phyloP scores from a whole-genome alignment of 2,888 invertebrate genomes.

The Prosapia bicincta region DNA sequence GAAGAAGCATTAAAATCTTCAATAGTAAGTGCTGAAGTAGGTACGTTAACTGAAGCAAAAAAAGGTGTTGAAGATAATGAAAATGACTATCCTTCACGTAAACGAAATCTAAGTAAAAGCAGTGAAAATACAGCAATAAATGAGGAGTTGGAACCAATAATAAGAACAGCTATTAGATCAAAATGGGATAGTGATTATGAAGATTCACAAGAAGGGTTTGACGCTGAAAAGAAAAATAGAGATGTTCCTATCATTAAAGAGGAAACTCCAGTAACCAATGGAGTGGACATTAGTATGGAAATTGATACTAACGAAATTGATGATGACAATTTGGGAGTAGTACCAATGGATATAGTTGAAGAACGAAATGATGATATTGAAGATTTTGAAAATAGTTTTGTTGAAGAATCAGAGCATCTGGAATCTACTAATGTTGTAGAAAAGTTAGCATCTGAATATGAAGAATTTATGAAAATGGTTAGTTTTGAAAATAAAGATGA shows the following conservation, averaged over 20 bases:
- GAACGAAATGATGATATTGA: conserved; percentile 17
- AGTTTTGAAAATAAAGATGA: conserved; percentile 42
- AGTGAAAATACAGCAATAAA: conserved; percentile 9
- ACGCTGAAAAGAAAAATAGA: conserved; percentile 1
- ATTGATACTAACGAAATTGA: background rate
- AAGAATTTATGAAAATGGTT: conserved; percentile 57
- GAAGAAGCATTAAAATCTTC: background rate
- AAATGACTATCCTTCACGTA: background rate
- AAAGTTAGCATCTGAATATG: conserved; percentile 52
- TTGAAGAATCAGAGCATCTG: background rate
- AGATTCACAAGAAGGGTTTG: conserved; percentile 15
- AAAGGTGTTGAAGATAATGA: background rate
- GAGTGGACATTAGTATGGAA: conserved; percentile 4
- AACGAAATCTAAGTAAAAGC: conserved; percentile 21
- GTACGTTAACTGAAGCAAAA: background rate
- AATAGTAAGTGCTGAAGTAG: background rate
- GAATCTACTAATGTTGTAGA: conserved; percentile 23
- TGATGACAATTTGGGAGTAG: conserved; percentile 16
- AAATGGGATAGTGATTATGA: conserved; percentile 36
- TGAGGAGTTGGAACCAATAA: conserved; percentile 26
- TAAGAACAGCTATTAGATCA: conserved; percentile 28
- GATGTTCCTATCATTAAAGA: background rate
- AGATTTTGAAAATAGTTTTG: background rate
- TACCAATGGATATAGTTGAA: conserved; percentile 21
- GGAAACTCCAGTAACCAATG: background rate